These are phyloP conservation scores for Cossypha caffra DNA, from an alignment of 2,797 vertebrate genomes.

Conservation along the genomic window DNA sequence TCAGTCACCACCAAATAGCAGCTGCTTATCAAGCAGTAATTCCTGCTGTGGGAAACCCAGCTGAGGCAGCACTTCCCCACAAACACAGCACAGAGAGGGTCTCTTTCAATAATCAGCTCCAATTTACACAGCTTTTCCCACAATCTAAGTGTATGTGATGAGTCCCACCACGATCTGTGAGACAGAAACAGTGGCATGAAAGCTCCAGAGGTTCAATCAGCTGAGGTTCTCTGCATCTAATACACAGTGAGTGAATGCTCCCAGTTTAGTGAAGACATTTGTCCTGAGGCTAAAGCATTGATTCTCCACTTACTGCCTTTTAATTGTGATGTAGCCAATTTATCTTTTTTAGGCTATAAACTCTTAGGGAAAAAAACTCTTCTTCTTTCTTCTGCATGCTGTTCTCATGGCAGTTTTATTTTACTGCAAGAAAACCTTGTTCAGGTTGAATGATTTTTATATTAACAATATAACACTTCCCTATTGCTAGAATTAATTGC, in stretches of 20 bases:
- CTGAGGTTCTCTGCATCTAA: background rate
- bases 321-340: conserved; percentile 36
- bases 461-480: background rate
- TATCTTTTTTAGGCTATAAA: conserved; percentile 10
- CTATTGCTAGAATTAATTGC: background rate
- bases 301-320: conserved; percentile 47
- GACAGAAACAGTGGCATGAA: background rate
- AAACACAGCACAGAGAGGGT: background rate
- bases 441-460: background rate
- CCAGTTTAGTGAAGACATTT: conserved; percentile 15
- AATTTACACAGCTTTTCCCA: conserved; percentile 19
- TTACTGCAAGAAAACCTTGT: background rate
- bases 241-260: background rate
- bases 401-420: background rate
- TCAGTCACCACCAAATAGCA: conserved; percentile 14
- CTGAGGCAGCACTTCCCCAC: conserved; percentile 31
- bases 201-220: background rate
- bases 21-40: conserved; percentile 3
- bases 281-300: conserved; percentile 40
- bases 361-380: background rate
- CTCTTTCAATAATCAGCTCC: conserved; percentile 3
- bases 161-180: background rate
- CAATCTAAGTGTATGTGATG: background rate
- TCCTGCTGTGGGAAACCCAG: conserved; percentile 26
- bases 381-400: background rate